Evolutionary conservation across 92 coral and sea anemone species (phyloP).

Genomic region (Actinernus sp.): DNA sequence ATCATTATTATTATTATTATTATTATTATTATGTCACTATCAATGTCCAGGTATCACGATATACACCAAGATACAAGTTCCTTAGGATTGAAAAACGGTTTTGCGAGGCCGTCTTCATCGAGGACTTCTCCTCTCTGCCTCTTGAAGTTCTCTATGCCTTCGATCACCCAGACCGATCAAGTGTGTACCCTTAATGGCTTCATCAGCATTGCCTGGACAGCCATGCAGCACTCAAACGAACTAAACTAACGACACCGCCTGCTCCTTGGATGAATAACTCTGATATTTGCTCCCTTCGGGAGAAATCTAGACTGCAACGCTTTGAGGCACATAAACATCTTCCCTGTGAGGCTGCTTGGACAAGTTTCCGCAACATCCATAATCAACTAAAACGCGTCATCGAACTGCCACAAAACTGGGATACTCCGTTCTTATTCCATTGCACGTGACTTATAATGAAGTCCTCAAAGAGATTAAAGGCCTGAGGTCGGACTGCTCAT

Average conservation of each 20-base stretch:
- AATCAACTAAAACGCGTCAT: not conserved
- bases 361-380: not conserved
- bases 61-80: constrained; percentile 3
- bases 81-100: constrained; percentile 1
- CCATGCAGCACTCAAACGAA: constrained; percentile 19
- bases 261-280: constrained; percentile 26
- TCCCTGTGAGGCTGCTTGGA: not conserved
- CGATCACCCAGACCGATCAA: constrained; percentile 12
- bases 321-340: not conserved
- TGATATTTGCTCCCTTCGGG: not conserved
- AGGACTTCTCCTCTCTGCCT: constrained; percentile 31
- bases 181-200: not conserved
- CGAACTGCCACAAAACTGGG: no score
- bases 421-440: no score
- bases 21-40: no score
- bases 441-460: no score
- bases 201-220: constrained; percentile 18
- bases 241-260: constrained; percentile 24
- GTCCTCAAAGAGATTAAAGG: no score
- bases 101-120: not conserved
- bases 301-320: not conserved
- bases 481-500: no score
- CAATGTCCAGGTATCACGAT: constrained; percentile 30
- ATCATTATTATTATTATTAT: no score
- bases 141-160: constrained; percentile 7